phyloP scores from a whole-genome alignment of 2,113 vertebrate species.

The Emydocephalus ijimae region DNA sequence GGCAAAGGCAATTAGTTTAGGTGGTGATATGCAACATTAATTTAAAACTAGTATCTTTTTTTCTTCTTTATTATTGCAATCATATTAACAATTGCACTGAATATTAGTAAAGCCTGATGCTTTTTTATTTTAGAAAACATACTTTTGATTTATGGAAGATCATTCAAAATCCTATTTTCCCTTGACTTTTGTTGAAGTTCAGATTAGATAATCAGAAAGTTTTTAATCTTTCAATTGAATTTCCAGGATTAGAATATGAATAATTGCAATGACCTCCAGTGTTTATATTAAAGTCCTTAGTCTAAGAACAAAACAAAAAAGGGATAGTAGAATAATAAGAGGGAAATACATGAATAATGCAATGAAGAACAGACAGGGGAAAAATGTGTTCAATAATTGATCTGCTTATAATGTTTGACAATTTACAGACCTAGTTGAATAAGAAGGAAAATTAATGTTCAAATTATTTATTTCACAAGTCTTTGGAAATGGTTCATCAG shows the following conservation, averaged over 20 bases:
- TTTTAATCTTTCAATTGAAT: constrained; percentile 43
- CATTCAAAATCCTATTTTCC: constrained; percentile 29
- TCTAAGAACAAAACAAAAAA: constrained; percentile 3
- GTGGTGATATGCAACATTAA: background rate
- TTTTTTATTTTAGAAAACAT: constrained; percentile 40
- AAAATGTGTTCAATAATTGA: constrained; percentile 35
- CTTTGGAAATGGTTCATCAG: constrained; percentile 2
- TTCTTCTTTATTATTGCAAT: constrained; percentile 1
- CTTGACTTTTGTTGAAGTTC: constrained; percentile 43
- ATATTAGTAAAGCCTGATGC: background rate
- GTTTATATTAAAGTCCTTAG: constrained; percentile 8
- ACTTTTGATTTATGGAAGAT: constrained; percentile 30
- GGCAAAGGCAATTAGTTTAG: background rate
- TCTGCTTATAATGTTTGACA: background rate
- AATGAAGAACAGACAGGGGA: constrained; percentile 9
- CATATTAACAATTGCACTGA: background rate
- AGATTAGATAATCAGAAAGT: constrained; percentile 39
- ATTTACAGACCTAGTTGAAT: constrained; percentile 9
- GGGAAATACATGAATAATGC: constrained; percentile 6
- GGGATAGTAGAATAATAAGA: background rate
- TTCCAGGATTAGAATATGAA: constrained; percentile 36
- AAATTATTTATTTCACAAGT: constrained; percentile 11
- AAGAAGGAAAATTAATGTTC: constrained; percentile 31
- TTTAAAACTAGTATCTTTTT: background rate
- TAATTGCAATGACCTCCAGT: background rate